phyloP scores from a whole-genome alignment of 1,140 invertebrate genomes.

The Drosophila grimshawi region DNA sequence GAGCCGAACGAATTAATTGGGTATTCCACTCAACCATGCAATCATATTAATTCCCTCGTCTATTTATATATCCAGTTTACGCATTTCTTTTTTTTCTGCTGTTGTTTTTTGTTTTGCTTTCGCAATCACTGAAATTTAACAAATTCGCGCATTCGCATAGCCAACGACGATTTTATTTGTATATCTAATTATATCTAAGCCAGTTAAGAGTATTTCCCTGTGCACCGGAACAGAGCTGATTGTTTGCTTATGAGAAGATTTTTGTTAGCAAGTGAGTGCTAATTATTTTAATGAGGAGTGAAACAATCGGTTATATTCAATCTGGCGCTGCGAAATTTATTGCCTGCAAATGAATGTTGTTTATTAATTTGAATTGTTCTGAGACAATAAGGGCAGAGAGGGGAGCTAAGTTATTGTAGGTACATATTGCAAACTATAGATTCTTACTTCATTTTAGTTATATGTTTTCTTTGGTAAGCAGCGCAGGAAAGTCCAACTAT shows the following conservation, averaged over 20 bases:
- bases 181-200: background rate
- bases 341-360: slow-evolving; percentile 35
- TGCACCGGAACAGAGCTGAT: slow-evolving; percentile 2
- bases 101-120: background rate
- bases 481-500: too few relatives aligned
- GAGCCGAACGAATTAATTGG: slow-evolving; percentile 61
- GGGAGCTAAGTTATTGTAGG: too few relatives aligned
- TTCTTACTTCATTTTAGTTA: too few relatives aligned
- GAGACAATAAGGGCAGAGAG: background rate
- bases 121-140: background rate
- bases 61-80: slow-evolving; percentile 45
- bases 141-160: background rate
- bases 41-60: slow-evolving; percentile 39
- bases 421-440: too few relatives aligned
- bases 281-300: slow-evolving; percentile 37
- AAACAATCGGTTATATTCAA: slow-evolving; percentile 48
- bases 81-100: slow-evolving; percentile 18
- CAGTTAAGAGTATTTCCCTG: slow-evolving; percentile 16
- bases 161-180: background rate
- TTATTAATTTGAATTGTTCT: slow-evolving; percentile 14
- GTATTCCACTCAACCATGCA: slow-evolving; percentile 55
- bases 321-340: slow-evolving; percentile 24
- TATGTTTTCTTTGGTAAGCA: too few relatives aligned
- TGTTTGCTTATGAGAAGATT: slow-evolving; percentile 31
- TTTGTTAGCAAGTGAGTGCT: slow-evolving; percentile 19